Conservation (phyloP, 2,797 vertebrate species). For the Poecilia velifera region DNA sequence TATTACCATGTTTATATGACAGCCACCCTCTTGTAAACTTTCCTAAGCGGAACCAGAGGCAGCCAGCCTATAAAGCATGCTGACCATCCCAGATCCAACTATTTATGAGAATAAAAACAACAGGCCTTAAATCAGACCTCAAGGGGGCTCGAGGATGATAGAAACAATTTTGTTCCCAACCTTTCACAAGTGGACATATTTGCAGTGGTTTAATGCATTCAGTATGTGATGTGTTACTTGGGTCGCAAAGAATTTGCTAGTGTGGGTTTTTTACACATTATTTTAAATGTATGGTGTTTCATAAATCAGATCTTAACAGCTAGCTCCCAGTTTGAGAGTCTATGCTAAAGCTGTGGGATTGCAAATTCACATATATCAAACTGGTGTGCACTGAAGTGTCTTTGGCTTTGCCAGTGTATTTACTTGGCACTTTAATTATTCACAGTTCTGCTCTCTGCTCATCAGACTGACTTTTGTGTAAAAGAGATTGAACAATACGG, state of each 20-base stretch:
- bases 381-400: constrained; percentile 17
- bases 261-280: not conserved
- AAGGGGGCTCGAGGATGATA: constrained; percentile 51
- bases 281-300: not conserved
- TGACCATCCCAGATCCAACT: constrained; percentile 66
- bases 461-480: constrained; percentile 65
- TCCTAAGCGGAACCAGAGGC: constrained; percentile 67
- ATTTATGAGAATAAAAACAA: constrained; percentile 82
- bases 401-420: constrained; percentile 34
- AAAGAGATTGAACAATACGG: constrained; percentile 59
- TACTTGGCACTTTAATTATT: constrained; percentile 32
- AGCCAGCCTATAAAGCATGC: constrained; percentile 74
- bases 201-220: constrained; percentile 6
- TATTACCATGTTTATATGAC: constrained; percentile 83
- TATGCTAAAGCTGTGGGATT: constrained; percentile 8
- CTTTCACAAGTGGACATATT: constrained; percentile 35
- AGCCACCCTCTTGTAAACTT: constrained; percentile 76
- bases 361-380: constrained; percentile 41
- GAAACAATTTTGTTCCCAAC: constrained; percentile 32
- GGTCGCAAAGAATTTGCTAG: not conserved
- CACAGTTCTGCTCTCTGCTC: constrained; percentile 22
- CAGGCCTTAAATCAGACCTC: constrained; percentile 79
- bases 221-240: not conserved
- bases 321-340: not conserved
- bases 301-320: not conserved